Conservation (phyloP, 1,140 invertebrate species). For the Cecropterus lyciades region DNA sequence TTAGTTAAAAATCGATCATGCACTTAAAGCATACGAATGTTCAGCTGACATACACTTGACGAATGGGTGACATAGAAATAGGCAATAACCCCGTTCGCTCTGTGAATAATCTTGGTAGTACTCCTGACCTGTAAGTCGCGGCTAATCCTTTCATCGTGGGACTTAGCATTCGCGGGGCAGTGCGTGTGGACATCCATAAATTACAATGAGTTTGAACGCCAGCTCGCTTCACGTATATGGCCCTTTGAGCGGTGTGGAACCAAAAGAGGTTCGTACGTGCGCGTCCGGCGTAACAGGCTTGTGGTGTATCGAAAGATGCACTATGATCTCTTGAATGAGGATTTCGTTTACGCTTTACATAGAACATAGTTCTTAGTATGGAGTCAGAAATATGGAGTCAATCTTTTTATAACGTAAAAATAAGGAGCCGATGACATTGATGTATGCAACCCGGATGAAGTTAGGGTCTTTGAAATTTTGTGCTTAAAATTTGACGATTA, state of each 20-base stretch:
- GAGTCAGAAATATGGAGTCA: too few species aligned
- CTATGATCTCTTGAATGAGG: conserved; percentile 7
- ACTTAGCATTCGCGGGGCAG: conserved; percentile 59
- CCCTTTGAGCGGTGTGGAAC: conserved; percentile 55
- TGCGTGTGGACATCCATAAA: conserved; percentile 66
- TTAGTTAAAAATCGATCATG: background rate
- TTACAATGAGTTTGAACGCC: conserved; percentile 72
- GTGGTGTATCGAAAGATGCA: conserved; percentile 33
- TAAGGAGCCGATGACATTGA: too few species aligned
- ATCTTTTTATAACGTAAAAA: too few species aligned
- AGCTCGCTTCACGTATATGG: conserved; percentile 56
- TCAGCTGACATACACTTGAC: conserved; percentile 23
- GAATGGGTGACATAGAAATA: conserved; percentile 44
- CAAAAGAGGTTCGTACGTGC: conserved; percentile 63
- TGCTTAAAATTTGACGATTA: too few species aligned
- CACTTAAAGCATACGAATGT: conserved; percentile 1
- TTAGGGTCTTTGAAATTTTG: too few species aligned
- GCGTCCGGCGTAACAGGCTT: conserved; percentile 54
- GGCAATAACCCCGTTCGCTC: conserved; percentile 43
- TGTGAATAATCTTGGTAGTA: conserved; percentile 45
- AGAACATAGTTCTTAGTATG: too few species aligned
- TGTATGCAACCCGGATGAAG: too few species aligned
- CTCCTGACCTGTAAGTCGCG: conserved; percentile 45
- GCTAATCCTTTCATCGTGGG: conserved; percentile 65
- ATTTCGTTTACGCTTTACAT: background rate